Evolutionary conservation across 2,888 invertebrate species (phyloP).

Genomic region (Teleogryllus oceanicus): DNA sequence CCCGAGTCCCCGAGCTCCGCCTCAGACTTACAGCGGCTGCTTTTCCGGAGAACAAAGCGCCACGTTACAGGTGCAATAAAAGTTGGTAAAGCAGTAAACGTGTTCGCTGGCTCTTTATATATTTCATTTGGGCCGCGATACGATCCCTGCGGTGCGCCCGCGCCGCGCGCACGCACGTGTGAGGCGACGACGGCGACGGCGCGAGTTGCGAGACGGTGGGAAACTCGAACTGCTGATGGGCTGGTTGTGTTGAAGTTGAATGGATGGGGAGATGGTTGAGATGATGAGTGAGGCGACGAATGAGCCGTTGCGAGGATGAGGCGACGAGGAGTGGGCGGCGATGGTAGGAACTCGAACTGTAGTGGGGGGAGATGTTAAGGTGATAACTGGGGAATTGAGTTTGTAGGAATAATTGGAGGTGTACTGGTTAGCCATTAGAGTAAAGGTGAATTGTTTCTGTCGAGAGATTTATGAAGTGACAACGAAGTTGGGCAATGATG

Average conservation of each 20-base stretch:
- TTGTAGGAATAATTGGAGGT: too few relatives aligned
- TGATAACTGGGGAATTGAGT: too few relatives aligned
- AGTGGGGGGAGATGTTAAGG: too few relatives aligned
- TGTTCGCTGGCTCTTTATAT: slow-evolving; percentile 10
- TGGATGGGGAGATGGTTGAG: not conserved
- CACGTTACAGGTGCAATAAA: slow-evolving; percentile 18
- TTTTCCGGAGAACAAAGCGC: slow-evolving; percentile 7
- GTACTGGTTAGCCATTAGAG: too few relatives aligned
- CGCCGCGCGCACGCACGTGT: not conserved
- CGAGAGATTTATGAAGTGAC: too few relatives aligned
- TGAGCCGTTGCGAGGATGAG: not conserved
- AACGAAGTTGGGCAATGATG: too few relatives aligned
- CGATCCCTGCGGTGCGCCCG: not conserved
- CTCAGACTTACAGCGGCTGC: not conserved
- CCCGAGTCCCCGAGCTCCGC: not conserved
- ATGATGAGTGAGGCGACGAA: too few relatives aligned
- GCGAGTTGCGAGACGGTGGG: not conserved
- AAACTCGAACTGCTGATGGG: not conserved
- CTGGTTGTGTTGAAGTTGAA: not conserved
- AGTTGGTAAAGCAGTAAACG: slow-evolving; percentile 10
- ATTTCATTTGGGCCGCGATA: not conserved
- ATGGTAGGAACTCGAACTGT: too few relatives aligned
- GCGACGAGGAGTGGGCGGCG: too few relatives aligned
- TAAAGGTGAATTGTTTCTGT: too few relatives aligned
- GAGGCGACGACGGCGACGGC: not conserved